Evolutionary conservation across 2,797 vertebrate genomes (phyloP), one percentile per base, ranked within the genome.

Genomic region (Cyclura pinguis): DNA sequence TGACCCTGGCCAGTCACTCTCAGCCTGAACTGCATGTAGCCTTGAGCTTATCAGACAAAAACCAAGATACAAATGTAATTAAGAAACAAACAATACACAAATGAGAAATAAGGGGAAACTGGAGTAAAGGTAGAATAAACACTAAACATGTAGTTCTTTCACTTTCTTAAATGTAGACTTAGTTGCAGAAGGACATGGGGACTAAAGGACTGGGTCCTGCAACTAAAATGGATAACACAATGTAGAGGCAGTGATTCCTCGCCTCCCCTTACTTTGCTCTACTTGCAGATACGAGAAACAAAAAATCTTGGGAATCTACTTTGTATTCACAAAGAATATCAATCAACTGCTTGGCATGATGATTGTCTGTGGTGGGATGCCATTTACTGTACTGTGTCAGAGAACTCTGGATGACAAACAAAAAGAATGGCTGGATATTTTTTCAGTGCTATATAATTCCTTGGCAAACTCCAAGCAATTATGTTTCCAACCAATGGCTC

Each of bases 391-490:
- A 93, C 92, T 96, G 93, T 91, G 95, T 52, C 90, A 93, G 88
- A 91, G 81, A 93, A 86, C 1, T 92, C 95, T 95, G 94, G 95
- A 96, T 91, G 95, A 95, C 93, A 96, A 95, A 96, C 90, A 95
- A 83, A 80, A 95, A 91, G 93, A 94, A 88, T 50, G 94, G 76
- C 91, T 93, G 96, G 91, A 84, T 96, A 84, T 95, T 94, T 91
- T 96, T 96, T 95, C 96, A 97, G 94, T 93, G 93, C 92, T 94
- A 95, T 92, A 93, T 97, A 96, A 97, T 95, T 97, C 95, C 95
- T 91, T 96, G 96, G 95, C 95, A 97, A 94, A 94, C 91, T 38
- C 93, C 32, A 91, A 87, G 91, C 90, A 95, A 91, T 95, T 92
- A 93, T 92, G 91, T 90, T 94, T 95, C 95, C 93, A 96, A 91